Evolutionary conservation across 2,113 vertebrate genomes (phyloP).

Genomic region (Pollachius pollachius): DNA sequence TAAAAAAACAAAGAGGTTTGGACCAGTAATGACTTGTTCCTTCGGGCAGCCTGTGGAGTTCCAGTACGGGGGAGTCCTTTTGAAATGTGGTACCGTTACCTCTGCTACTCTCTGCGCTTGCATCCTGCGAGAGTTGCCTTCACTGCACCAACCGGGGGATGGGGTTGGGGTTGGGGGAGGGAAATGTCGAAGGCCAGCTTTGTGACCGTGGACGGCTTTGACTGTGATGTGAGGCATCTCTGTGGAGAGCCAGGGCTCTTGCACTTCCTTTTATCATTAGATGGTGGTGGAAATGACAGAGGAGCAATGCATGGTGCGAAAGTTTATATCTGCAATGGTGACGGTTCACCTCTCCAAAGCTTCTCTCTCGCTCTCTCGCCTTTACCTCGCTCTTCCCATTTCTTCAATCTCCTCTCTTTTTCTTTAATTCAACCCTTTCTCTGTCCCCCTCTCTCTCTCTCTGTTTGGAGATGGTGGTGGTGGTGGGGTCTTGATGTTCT

Average conservation of each 20-base stretch:
- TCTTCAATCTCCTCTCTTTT: background rate
- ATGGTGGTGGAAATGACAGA: constrained; percentile 51
- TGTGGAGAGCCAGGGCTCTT: constrained; percentile 37
- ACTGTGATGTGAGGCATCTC: constrained; percentile 6
- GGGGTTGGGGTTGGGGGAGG: background rate
- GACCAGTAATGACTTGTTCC: too few relatives aligned
- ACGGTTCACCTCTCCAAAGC: constrained; percentile 5
- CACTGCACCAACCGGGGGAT: too few relatives aligned
- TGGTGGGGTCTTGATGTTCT: background rate
- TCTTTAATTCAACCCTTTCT: background rate
- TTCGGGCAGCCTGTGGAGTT: too few relatives aligned
- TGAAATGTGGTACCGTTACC: too few relatives aligned
- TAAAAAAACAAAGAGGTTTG: too few relatives aligned
- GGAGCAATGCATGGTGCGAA: constrained; percentile 51
- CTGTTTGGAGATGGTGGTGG: background rate
- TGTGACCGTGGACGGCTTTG: background rate
- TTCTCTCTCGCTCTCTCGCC: background rate
- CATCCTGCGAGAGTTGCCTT: too few relatives aligned
- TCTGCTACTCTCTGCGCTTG: too few relatives aligned
- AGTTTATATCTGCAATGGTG: constrained; percentile 30
- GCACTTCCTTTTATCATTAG: constrained; percentile 71
- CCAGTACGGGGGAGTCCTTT: too few relatives aligned
- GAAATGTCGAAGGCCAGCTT: background rate
- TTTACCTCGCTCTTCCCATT: background rate
- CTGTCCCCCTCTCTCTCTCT: background rate